phyloP scores from a whole-genome alignment of 2,888 invertebrate genomes.

The Zootermopsis nevadensis region DNA sequence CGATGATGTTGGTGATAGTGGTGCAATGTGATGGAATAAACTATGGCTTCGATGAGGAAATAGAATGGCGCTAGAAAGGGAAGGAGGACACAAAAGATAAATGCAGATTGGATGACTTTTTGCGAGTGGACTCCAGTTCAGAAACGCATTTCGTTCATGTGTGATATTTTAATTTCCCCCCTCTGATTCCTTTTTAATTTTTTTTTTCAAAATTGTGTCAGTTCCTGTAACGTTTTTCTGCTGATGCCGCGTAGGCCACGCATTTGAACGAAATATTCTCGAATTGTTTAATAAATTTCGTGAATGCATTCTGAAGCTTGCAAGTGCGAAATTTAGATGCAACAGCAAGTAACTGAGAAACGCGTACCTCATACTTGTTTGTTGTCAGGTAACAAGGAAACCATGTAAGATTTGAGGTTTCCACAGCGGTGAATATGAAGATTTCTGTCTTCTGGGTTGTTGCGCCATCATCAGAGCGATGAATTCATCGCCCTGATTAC shows the following conservation, averaged over 20 bases:
- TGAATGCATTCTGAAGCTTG: too few species aligned
- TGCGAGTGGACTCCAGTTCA: conserved; percentile 2
- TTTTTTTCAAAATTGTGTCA: not conserved
- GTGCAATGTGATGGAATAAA: conserved; percentile 27
- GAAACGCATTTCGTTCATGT: conserved; percentile 25
- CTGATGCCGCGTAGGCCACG: not conserved
- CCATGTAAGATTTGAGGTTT: too few species aligned
- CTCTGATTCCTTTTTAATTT: not conserved
- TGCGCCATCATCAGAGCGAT: too few species aligned
- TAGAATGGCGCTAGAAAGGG: not conserved
- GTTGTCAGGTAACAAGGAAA: too few species aligned
- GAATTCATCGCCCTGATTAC: too few species aligned
- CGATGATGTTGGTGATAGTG: conserved; percentile 30
- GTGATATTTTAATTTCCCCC: conserved; percentile 3
- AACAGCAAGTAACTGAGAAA: too few species aligned
- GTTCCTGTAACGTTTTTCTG: not conserved
- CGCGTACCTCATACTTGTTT: too few species aligned
- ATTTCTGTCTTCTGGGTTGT: too few species aligned
- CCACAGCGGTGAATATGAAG: too few species aligned
- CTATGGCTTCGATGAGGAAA: conserved; percentile 10
- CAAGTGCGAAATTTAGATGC: too few species aligned
- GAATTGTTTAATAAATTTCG: too few species aligned
- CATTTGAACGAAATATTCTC: too few species aligned
- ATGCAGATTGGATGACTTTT: conserved; percentile 30
- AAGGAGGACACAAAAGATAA: not conserved